Percentiles rank a stretch among this genome's conserved stretches.
Evolutionary conservation across 2,797 vertebrate genomes (phyloP).

Genomic region (Discoglossus pictus): DNA sequence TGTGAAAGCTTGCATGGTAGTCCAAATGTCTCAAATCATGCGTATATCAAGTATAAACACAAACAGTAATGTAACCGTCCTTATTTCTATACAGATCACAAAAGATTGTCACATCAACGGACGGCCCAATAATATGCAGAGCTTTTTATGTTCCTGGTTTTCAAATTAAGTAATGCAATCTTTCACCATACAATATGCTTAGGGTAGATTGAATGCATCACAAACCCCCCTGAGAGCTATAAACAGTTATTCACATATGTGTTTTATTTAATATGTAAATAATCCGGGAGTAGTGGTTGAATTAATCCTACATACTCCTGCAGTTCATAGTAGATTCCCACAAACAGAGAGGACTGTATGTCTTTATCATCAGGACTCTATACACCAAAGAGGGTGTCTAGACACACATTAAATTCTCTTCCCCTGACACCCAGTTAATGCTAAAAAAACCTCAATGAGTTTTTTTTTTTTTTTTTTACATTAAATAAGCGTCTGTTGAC

Average conservation of each 20-base stretch:
- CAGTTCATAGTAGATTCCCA: neutral
- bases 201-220: neutral
- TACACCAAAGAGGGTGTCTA: constrained; percentile 9
- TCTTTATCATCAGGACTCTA: neutral
- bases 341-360: neutral
- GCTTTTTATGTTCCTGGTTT: neutral
- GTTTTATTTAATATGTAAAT: constrained; percentile 30
- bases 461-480: constrained; percentile 10
- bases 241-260: constrained; percentile 17
- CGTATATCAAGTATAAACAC: too few species aligned
- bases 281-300: constrained; percentile 15
- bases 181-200: neutral
- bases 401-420: constrained; percentile 14
- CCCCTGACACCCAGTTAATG: neutral
- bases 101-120: neutral
- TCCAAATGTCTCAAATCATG: too few species aligned
- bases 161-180: constrained; percentile 27
- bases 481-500: neutral
- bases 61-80: neutral
- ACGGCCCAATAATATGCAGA: too few species aligned
- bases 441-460: neutral
- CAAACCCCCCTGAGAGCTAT: constrained; percentile 9
- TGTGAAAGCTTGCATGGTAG: too few species aligned
- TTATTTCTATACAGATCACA: neutral
- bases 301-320: neutral